Percentiles rank a stretch among this genome's conserved stretches.
Evolutionary conservation across 2,113 vertebrate genomes (phyloP).

Genomic region (Triplophysa dalaica): DNA sequence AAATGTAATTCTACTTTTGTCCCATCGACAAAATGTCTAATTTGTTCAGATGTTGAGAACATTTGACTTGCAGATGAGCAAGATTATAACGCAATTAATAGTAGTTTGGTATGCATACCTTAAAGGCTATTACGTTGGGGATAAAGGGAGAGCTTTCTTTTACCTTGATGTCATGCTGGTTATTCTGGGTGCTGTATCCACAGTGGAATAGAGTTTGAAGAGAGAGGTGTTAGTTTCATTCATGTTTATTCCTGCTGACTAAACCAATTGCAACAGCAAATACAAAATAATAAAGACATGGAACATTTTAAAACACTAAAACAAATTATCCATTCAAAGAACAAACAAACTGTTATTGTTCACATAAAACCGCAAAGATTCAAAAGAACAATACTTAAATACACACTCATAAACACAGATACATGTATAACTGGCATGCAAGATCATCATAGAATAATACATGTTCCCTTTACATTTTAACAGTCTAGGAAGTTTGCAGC

Average conservation of each 20-base stretch:
- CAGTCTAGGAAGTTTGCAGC: slow-evolving; percentile 99
- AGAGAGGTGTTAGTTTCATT: neutral
- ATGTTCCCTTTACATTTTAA: slow-evolving; percentile 71
- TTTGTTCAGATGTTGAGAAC: too few relatives aligned
- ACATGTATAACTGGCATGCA: neutral
- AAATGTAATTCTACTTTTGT: too few relatives aligned
- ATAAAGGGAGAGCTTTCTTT: too few relatives aligned
- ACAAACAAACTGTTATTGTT: neutral
- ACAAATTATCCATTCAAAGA: neutral
- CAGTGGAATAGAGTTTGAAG: neutral
- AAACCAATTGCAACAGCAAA: neutral
- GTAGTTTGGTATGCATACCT: too few relatives aligned
- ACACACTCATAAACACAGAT: neutral
- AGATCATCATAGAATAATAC: neutral
- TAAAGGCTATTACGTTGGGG: too few relatives aligned
- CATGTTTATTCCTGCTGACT: neutral
- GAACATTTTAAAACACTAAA: slow-evolving; percentile 4
- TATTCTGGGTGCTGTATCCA: too few relatives aligned
- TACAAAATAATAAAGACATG: slow-evolving; percentile 13
- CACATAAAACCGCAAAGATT: neutral
- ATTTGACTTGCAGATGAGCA: too few relatives aligned
- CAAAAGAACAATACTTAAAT: neutral
- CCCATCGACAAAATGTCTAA: too few relatives aligned
- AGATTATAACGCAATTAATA: neutral
- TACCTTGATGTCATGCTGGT: too few relatives aligned